phyloP scores from a whole-genome alignment of 2,888 invertebrate species.

The Drosophila melanosoma region DNA sequence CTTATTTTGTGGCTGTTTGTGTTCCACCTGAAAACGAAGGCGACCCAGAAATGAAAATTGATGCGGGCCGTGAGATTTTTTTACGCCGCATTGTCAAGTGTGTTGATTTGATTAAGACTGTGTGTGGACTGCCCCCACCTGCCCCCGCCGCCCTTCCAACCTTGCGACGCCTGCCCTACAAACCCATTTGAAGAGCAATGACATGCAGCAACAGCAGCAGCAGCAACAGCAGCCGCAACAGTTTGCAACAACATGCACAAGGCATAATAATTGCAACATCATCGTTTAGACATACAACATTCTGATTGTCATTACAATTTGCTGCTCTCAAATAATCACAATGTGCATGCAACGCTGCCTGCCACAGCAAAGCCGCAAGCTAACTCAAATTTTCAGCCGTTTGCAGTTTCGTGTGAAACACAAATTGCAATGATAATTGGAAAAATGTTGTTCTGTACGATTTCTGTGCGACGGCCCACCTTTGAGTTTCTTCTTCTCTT shows the following conservation, averaged over 20 bases:
- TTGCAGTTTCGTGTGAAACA: slow-evolving; percentile 47
- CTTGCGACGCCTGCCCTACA: slow-evolving; percentile 46
- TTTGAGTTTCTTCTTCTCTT: slow-evolving; percentile 27
- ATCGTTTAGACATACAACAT: slow-evolving; percentile 20
- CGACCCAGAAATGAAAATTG: slow-evolving; percentile 65
- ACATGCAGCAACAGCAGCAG: slow-evolving; percentile 20
- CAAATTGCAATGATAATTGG: slow-evolving; percentile 70
- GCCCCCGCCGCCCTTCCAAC: neutral
- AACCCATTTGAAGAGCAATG: slow-evolving; percentile 67
- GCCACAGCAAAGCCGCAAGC: slow-evolving; percentile 52
- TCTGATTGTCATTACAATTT: slow-evolving; percentile 21
- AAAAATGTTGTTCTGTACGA: slow-evolving; percentile 47
- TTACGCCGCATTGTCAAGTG: slow-evolving; percentile 69
- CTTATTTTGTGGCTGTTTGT: slow-evolving; percentile 42
- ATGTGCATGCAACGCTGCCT: slow-evolving; percentile 36
- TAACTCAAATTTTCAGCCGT: slow-evolving; percentile 70
- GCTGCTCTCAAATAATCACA: slow-evolving; percentile 33
- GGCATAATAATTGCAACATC: slow-evolving; percentile 29
- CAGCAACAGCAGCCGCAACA: neutral
- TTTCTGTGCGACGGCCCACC: slow-evolving; percentile 26
- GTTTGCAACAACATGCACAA: slow-evolving; percentile 18
- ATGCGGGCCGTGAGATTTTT: slow-evolving; percentile 70
- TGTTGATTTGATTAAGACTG: slow-evolving; percentile 68
- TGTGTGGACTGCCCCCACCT: neutral
- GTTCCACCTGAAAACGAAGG: slow-evolving; percentile 36